Evolutionary conservation across 2,888 invertebrate genomes (phyloP).

Genomic region (Belgica antarctica): DNA sequence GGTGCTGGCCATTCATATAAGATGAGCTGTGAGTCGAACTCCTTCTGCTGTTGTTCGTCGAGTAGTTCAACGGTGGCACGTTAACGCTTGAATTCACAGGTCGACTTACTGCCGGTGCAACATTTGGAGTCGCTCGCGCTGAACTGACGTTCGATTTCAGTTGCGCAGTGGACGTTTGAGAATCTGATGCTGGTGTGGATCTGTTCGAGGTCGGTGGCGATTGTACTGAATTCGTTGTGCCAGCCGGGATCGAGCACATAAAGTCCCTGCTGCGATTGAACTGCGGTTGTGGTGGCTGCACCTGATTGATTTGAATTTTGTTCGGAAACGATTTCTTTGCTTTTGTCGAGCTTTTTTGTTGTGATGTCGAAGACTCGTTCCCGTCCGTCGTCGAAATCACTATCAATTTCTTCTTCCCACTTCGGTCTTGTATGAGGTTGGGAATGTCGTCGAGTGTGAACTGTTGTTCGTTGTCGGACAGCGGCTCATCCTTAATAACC

Average conservation of each 20-base stretch:
- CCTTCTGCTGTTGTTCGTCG: not conserved
- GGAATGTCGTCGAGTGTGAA: conserved; percentile 34
- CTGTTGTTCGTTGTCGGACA: conserved; percentile 48
- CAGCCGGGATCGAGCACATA: conserved; percentile 31
- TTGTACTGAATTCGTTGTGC: not conserved
- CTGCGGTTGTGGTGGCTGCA: not conserved
- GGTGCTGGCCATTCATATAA: not conserved
- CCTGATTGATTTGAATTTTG: not conserved
- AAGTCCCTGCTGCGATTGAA: not conserved
- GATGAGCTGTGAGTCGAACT: not conserved
- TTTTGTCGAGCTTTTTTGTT: not conserved
- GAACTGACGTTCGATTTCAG: not conserved
- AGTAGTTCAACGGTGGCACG: not conserved
- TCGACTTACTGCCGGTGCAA: not conserved
- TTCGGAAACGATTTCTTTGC: conserved; percentile 35
- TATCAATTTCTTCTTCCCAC: conserved; percentile 5
- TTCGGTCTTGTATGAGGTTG: not conserved
- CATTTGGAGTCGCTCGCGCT: not conserved
- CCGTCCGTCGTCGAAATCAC: conserved; percentile 20
- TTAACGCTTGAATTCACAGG: not conserved
- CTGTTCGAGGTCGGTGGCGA: not conserved
- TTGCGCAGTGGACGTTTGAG: not conserved
- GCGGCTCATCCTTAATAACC: conserved; percentile 45
- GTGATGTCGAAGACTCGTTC: not conserved
- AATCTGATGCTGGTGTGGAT: not conserved